phyloP scores from a whole-genome alignment of 2,113 vertebrate species.

The Lagopus leucura region DNA sequence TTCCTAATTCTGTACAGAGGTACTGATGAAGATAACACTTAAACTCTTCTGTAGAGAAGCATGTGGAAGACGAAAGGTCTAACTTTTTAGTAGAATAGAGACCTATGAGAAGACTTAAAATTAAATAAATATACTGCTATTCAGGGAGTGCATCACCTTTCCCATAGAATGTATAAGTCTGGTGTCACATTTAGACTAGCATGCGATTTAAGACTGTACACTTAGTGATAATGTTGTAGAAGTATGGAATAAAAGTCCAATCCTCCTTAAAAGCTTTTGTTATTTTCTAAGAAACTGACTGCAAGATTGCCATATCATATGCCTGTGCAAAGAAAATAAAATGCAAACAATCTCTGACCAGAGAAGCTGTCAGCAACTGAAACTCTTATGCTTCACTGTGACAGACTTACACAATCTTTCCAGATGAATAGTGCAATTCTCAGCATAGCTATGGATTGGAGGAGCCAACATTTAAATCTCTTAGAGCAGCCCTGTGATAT shows the following conservation, averaged over 20 bases:
- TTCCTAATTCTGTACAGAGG: not conserved
- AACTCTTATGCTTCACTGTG: not conserved
- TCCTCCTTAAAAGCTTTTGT: not conserved
- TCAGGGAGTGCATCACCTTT: conserved; percentile 10
- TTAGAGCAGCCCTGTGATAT: not conserved
- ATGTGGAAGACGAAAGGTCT: not conserved
- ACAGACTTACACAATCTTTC: not conserved
- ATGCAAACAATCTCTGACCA: conserved; percentile 4
- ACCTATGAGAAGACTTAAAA: not conserved
- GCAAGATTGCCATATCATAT: conserved; percentile 4
- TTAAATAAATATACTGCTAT: not conserved
- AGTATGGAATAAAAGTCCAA: not conserved
- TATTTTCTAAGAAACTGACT: not conserved
- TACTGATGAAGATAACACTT: conserved; percentile 1
- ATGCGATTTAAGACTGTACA: not conserved
- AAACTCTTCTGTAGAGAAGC: conserved; percentile 26
- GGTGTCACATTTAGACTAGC: not conserved
- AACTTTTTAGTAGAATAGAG: not conserved
- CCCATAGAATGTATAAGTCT: not conserved
- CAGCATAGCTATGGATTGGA: not conserved
- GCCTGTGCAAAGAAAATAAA: not conserved
- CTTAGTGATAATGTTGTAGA: conserved; percentile 21
- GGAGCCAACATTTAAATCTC: not conserved
- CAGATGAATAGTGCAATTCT: not conserved
- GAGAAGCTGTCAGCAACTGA: not conserved